phyloP scores from a whole-genome alignment of 2,797 vertebrate genomes.

The Chromobotia macracanthus region DNA sequence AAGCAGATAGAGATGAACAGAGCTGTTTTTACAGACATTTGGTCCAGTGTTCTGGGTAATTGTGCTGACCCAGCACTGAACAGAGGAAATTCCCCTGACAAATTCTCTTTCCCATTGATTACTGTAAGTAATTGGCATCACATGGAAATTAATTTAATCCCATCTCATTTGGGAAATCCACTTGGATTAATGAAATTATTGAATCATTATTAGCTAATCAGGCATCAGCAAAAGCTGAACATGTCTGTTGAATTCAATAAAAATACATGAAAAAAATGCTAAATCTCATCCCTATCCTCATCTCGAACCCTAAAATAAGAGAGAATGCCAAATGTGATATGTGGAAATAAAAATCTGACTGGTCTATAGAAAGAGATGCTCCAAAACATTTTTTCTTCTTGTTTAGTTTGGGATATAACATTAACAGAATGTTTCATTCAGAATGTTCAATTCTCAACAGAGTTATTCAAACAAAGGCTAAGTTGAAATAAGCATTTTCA shows the following conservation, averaged over 20 bases:
- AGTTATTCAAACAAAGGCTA: too few species aligned
- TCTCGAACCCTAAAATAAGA: too few species aligned
- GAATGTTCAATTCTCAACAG: too few species aligned
- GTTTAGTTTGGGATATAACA: too few species aligned
- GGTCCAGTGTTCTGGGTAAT: slow-evolving; percentile 37
- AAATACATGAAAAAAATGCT: neutral
- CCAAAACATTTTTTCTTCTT: too few species aligned
- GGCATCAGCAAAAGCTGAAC: slow-evolving; percentile 7
- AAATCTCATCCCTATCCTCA: too few species aligned
- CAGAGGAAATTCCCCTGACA: slow-evolving; percentile 47
- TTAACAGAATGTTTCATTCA: too few species aligned
- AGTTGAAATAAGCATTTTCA: too few species aligned
- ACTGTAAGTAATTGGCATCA: slow-evolving; percentile 43
- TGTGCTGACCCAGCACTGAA: slow-evolving; percentile 46
- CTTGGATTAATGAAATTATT: slow-evolving; percentile 54
- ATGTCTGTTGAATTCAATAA: slow-evolving; percentile 5
- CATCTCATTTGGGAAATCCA: slow-evolving; percentile 51
- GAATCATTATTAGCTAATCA: slow-evolving; percentile 54
- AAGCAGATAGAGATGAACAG: neutral
- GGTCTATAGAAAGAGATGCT: too few species aligned
- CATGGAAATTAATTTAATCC: slow-evolving; percentile 60
- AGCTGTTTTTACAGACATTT: slow-evolving; percentile 14
- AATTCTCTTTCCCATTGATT: slow-evolving; percentile 19
- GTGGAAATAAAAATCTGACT: too few species aligned
- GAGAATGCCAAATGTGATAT: too few species aligned